Evolutionary conservation across 2,113 vertebrate genomes (phyloP), one percentile per base, ranked within the genome.

Genomic region (Calonectris borealis): DNA sequence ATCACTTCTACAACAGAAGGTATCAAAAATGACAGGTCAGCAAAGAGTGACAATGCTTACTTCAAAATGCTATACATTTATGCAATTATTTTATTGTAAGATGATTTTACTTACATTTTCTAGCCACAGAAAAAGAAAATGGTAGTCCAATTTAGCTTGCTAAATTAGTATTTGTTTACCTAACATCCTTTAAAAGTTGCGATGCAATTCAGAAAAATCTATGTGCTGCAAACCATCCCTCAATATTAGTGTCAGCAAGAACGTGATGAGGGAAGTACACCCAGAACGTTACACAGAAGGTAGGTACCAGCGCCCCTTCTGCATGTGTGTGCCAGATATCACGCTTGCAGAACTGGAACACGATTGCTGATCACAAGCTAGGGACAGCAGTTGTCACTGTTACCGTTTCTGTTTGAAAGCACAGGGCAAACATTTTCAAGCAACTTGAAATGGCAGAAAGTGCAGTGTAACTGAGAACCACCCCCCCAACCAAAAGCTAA

Each of bases 1-100:
- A 99, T 98, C 96, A 99, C 98, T 98, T 99, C 99, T 99, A 83
- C 51, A 97, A 97, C 32, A 94, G 83, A 98, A 97, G 31, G 94
- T 16, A 98, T 46, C 80, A 96, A 96, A 93, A 85, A 80, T 16
- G 16, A 92, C 36, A 97, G 64, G 75, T 98, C 93, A 98, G 79
- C 48, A 81, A 87, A 64, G 71, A 65, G 38, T 4, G 16, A 71
- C 27, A 55, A 78, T 8, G 34, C 80, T 77, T 66, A 84, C 17
- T 52, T 90, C 73, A 88, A 73, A 85, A 66, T 31, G 40, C 69
- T 87, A 34, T 2, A 9, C 79, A 34, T 24, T 89, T 77, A 83
- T 16, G 19, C 31, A 48, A 62, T 32, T 55, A 12, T 58, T 75
- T 66, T 38, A 60, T 16, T 24, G 13, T 29, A 48, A 68, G 42